Evolutionary conservation across 2,888 invertebrate genomes (phyloP).

Genomic region (Platynereis dumerilii): DNA sequence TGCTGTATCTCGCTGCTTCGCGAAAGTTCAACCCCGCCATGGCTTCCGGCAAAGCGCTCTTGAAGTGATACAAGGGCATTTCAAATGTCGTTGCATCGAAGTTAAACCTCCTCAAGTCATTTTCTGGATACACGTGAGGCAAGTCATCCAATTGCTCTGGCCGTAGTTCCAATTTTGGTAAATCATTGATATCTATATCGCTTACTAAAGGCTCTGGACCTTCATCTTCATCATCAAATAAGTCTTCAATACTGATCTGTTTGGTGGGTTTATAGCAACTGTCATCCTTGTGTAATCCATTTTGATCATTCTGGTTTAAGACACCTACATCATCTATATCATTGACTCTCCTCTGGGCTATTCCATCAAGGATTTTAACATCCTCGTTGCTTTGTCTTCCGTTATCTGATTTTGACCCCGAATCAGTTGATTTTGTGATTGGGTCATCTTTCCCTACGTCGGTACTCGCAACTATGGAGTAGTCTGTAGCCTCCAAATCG

Average conservation of each 20-base stretch:
- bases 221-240: background rate
- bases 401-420: too few relatives aligned
- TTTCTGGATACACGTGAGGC: background rate
- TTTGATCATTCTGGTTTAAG: too few relatives aligned
- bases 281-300: too few relatives aligned
- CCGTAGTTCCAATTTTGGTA: background rate
- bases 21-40: background rate
- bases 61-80: background rate
- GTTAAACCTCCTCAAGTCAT: background rate
- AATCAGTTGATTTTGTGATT: too few relatives aligned
- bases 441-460: too few relatives aligned
- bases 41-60: background rate
- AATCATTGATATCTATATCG: background rate
- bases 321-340: too few relatives aligned
- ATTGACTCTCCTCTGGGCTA: too few relatives aligned
- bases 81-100: slow-evolving; percentile 1
- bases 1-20: background rate
- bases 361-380: too few relatives aligned
- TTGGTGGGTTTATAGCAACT: too few relatives aligned
- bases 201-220: background rate
- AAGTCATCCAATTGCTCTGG: background rate
- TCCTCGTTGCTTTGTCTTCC: too few relatives aligned
- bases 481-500: too few relatives aligned
- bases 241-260: background rate
- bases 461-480: too few relatives aligned